Evolutionary conservation across 2,888 invertebrate species (phyloP).

Genomic region (Perdita meconis): DNA sequence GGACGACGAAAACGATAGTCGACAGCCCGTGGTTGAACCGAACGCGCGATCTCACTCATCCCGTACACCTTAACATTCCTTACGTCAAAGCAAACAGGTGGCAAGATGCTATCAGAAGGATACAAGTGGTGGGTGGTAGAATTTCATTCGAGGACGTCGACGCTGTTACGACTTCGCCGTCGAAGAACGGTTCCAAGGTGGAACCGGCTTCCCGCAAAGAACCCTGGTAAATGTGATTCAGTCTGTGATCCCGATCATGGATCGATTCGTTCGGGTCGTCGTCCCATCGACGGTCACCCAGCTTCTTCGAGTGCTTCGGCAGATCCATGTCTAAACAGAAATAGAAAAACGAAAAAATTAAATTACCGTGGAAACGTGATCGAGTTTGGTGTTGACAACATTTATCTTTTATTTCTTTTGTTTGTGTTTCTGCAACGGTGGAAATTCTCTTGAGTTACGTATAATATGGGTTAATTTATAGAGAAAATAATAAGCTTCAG

Average conservation of each 20-base stretch:
- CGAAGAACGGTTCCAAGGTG: constrained; percentile 79
- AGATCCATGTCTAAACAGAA: constrained; percentile 75
- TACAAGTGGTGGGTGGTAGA: constrained; percentile 57
- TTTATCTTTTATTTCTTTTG: too few relatives aligned
- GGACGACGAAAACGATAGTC: constrained; percentile 2
- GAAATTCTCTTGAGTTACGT: too few relatives aligned
- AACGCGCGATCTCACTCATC: constrained; percentile 11
- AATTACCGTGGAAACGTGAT: neutral
- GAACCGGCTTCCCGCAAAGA: constrained; percentile 87
- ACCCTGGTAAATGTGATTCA: constrained; percentile 87
- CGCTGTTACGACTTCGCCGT: constrained; percentile 55
- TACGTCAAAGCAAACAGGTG: constrained; percentile 71
- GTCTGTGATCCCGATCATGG: constrained; percentile 76
- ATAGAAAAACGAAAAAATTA: neutral
- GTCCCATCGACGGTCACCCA: constrained; percentile 66
- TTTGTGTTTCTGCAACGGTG: too few relatives aligned
- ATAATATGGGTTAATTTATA: too few relatives aligned
- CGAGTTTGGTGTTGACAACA: neutral
- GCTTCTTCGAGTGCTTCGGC: constrained; percentile 77
- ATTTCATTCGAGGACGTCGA: constrained; percentile 50
- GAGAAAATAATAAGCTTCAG: too few relatives aligned
- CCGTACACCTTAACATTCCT: constrained; percentile 36
- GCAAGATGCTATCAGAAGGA: constrained; percentile 68
- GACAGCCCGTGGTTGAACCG: constrained; percentile 25
- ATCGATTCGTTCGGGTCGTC: constrained; percentile 67